phyloP scores from a whole-genome alignment of 2,113 vertebrate genomes.

The Dipodomys merriami region DNA sequence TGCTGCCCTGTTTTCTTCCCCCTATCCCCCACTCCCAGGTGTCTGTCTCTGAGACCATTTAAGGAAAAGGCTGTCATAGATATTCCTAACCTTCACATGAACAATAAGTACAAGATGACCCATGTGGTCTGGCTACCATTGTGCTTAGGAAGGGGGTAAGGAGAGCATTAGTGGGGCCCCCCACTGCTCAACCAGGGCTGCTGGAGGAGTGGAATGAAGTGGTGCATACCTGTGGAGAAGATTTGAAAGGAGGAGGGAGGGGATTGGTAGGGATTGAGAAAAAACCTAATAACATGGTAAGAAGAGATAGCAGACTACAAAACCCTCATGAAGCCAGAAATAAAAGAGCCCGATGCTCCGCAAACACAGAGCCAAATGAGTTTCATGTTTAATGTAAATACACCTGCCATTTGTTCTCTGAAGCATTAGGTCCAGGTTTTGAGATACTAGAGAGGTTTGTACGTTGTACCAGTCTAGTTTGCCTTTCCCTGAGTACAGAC shows the following conservation, averaged over 20 bases:
- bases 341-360: slow-evolving; percentile 59
- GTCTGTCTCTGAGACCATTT: background rate
- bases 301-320: slow-evolving; percentile 61
- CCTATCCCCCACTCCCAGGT: background rate
- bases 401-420: slow-evolving; percentile 77
- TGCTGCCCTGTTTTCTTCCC: background rate
- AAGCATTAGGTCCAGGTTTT: slow-evolving; percentile 47
- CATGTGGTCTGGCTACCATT: background rate
- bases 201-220: background rate
- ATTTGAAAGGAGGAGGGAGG: slow-evolving; percentile 9
- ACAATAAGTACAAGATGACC: slow-evolving; percentile 28
- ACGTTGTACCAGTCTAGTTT: slow-evolving; percentile 60
- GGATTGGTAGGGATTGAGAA: background rate
- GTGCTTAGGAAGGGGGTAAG: background rate
- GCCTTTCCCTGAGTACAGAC: background rate
- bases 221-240: slow-evolving; percentile 12
- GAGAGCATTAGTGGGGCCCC: background rate
- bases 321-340: slow-evolving; percentile 24
- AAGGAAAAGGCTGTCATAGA: background rate
- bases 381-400: slow-evolving; percentile 79
- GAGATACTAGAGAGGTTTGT: slow-evolving; percentile 68
- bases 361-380: slow-evolving; percentile 63
- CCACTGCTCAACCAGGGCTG: background rate
- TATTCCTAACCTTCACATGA: slow-evolving; percentile 9
- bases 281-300: slow-evolving; percentile 61